phyloP scores from a whole-genome alignment of 2,797 vertebrate species.

The Sebastes oblongus region DNA sequence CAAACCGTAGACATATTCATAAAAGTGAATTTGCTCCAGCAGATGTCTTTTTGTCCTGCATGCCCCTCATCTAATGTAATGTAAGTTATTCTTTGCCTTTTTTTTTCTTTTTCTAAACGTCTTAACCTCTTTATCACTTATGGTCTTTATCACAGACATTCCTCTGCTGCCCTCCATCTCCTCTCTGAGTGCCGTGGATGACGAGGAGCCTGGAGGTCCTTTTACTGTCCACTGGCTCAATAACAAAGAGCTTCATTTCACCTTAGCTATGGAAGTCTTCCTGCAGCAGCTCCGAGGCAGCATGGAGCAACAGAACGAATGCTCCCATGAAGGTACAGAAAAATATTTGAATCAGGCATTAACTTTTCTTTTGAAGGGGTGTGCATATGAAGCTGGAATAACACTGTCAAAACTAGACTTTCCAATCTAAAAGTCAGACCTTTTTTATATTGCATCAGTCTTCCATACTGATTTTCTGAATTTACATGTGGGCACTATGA shows the following conservation, averaged over 20 bases:
- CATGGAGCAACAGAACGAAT: conserved; percentile 88
- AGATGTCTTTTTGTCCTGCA: not conserved
- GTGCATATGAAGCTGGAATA: not conserved
- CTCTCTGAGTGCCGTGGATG: conserved; percentile 86
- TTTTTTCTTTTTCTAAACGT: not conserved
- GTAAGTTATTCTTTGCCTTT: not conserved
- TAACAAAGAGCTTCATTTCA: conserved; percentile 97
- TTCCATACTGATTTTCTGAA: not conserved
- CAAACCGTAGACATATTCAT: conserved; percentile 3
- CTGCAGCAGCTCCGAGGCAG: conserved; percentile 90
- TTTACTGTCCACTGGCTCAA: conserved; percentile 99
- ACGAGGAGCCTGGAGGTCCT: conserved; percentile 91
- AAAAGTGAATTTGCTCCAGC: conserved; percentile 5
- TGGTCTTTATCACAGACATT: conserved; percentile 85
- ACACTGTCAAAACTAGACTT: not conserved
- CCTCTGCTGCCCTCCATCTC: conserved; percentile 97
- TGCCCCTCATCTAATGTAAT: not conserved
- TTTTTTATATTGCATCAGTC: not conserved
- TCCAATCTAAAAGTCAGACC: not conserved
- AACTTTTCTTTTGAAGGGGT: not conserved
- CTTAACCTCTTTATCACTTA: not conserved
- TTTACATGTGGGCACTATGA: not conserved
- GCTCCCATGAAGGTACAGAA: conserved; percentile 80
- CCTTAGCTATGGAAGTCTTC: conserved; percentile 96
- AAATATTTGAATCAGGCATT: not conserved